Evolutionary conservation across 1,140 invertebrate genomes (phyloP).

Genomic region (Aphidius ervi): DNA sequence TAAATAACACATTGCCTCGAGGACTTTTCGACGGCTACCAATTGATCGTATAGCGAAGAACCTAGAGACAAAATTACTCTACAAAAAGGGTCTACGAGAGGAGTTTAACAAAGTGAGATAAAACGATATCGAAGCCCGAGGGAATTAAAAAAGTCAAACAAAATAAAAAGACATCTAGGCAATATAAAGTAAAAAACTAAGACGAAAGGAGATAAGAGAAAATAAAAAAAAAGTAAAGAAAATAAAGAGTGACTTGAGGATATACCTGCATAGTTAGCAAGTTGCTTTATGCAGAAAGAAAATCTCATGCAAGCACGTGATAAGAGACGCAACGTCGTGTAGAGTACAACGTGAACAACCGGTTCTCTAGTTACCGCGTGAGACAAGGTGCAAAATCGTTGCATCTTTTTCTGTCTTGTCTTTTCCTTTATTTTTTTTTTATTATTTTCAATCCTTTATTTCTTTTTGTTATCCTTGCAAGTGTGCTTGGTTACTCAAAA

Average conservation of each 20-base stretch:
- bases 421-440: neutral
- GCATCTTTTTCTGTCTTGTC: neutral
- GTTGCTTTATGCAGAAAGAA: conserved; percentile 1
- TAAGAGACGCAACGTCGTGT: conserved; percentile 13
- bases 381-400: conserved; percentile 9
- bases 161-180: too few species aligned
- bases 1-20: neutral
- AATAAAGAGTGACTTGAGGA: neutral
- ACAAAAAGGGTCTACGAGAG: neutral
- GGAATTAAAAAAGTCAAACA: too few species aligned
- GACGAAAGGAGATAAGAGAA: neutral
- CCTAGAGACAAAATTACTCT: conserved; percentile 1
- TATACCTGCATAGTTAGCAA: neutral
- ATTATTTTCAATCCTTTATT: neutral
- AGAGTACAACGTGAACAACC: conserved; percentile 23
- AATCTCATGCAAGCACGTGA: conserved; percentile 15
- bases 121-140: conserved; percentile 1
- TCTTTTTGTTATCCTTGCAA: neutral
- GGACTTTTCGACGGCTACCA: neutral
- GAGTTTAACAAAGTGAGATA: conserved; percentile 5
- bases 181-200: conserved; percentile 15
- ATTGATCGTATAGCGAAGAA: neutral
- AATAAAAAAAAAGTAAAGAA: neutral
- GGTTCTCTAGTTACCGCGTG: conserved; percentile 11
- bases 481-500: neutral